Percentiles rank a stretch among this genome's conserved stretches.
Conservation (phyloP, 1,140 invertebrate genomes). For the Laupala kohalensis region DNA sequence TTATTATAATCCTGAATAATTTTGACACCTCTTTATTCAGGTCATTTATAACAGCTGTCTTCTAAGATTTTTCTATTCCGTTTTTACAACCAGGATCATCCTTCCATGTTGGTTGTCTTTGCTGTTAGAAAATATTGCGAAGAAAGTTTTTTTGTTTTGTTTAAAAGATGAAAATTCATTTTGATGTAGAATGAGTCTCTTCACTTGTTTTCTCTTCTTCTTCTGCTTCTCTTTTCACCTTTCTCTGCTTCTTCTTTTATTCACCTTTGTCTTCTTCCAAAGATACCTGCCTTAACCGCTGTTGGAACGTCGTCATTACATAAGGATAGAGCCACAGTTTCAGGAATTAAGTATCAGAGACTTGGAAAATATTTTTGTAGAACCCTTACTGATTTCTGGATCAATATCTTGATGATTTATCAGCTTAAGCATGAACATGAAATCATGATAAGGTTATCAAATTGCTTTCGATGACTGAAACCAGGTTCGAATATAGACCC, state of each 20-base stretch:
- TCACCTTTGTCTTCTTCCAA: not conserved
- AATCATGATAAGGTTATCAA: slow-evolving; percentile 10
- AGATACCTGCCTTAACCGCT: not conserved
- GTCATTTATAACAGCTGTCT: slow-evolving; percentile 21
- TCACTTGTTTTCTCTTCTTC: not conserved
- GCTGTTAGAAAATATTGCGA: not conserved
- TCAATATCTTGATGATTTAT: slow-evolving; percentile 2
- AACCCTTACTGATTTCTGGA: not conserved
- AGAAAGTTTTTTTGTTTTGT: not conserved
- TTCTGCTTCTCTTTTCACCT: no score
- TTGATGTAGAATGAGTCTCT: not conserved
- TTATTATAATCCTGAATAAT: slow-evolving; percentile 26
- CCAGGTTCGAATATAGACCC: slow-evolving; percentile 21
- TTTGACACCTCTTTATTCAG: slow-evolving; percentile 24
- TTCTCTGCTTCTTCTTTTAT: no score
- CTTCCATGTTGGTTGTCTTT: not conserved
- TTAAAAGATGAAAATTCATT: slow-evolving; percentile 1
- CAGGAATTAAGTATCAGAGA: not conserved
- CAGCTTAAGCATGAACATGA: slow-evolving; percentile 3
- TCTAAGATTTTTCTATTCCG: not conserved
- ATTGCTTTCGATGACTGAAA: slow-evolving; percentile 18
- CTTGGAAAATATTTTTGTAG: not conserved
- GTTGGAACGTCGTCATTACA: not conserved
- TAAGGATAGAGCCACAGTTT: not conserved
- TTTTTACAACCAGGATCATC: not conserved